Percentiles rank a stretch among this genome's conserved stretches.
Conservation (phyloP, 2,888 invertebrate species). For the Nycteola revayana region DNA sequence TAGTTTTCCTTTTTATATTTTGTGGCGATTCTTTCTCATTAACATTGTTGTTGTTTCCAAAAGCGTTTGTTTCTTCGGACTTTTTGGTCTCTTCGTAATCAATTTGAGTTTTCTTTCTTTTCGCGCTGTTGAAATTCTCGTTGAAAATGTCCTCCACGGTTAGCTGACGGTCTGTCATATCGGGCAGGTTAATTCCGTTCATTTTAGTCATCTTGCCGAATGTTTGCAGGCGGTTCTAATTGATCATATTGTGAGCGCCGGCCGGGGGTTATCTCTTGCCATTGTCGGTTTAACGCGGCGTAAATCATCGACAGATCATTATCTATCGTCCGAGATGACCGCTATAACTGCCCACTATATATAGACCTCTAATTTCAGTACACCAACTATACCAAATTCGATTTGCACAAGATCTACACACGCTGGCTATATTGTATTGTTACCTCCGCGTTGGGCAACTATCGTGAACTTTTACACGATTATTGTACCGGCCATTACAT, state of each 20-base stretch:
- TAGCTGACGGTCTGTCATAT: slow-evolving; percentile 57
- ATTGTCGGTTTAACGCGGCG: slow-evolving; percentile 76
- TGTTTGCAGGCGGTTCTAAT: slow-evolving; percentile 52
- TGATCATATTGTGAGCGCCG: slow-evolving; percentile 68
- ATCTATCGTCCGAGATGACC: slow-evolving; percentile 66
- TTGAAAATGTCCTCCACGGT: slow-evolving; percentile 64
- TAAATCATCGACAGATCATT: slow-evolving; percentile 79
- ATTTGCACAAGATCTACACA: slow-evolving; percentile 50
- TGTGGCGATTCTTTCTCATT: slow-evolving; percentile 39
- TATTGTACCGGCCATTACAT: slow-evolving; percentile 71
- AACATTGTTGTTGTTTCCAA: slow-evolving; percentile 48
- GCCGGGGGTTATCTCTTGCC: slow-evolving; percentile 60
- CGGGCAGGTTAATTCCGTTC: slow-evolving; percentile 57
- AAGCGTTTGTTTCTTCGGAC: slow-evolving; percentile 20
- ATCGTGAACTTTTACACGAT: slow-evolving; percentile 81
- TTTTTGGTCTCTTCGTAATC: slow-evolving; percentile 38
- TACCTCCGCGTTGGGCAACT: slow-evolving; percentile 68
- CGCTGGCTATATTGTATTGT: slow-evolving; percentile 59
- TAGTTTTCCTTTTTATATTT: slow-evolving; percentile 52
- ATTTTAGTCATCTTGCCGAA: slow-evolving; percentile 68
- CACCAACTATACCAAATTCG: slow-evolving; percentile 40
- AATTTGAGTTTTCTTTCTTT: slow-evolving; percentile 51
- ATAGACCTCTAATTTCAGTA: slow-evolving; percentile 46
- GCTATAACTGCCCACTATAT: slow-evolving; percentile 50
- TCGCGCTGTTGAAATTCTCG: slow-evolving; percentile 48